Evolutionary conservation across 2,888 invertebrate species (phyloP), one percentile per base, ranked within the genome.

Genomic region (Busseola fusca): DNA sequence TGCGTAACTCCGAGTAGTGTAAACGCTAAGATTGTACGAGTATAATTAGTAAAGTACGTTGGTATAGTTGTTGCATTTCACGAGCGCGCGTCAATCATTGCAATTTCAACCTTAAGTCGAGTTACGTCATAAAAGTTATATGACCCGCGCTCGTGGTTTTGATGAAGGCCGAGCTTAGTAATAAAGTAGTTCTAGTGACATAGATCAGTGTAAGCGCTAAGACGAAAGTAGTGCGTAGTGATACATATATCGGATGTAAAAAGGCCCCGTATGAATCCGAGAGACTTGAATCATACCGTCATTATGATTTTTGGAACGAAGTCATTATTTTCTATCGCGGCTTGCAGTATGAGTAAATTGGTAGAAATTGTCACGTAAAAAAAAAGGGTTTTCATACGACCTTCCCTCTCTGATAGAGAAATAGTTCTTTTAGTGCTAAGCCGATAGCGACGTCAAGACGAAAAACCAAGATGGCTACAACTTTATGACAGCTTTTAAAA

Each of bases 211-310:
- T 48, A 40, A 67, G 40, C 25, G 57, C 34, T 48, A 21, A 48
- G 68, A 56, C 10, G 54, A n/a, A 54, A 40, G 12, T 76, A 57
- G 16, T 40, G 21, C 40, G 76, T 66, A 56, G 54, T 66, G 48
- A 16, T 34, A n/a, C n/a, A n/a, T n/a, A 14, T 57, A 37, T 62
- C 62, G 42, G 75, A 7, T 40, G 72, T 66, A 30, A 66, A 56
- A 75, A 75, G 37, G 25, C 7, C 18, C 25, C 25, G n/a, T 2
- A 64, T 6, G 52, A 54, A 37, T 45, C 25, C 18, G 30, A 30
- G 12, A 45, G 37, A 18, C 14, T 14, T 1, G 34, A 54, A 45
- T 37, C 10, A 27, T 45, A 27, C 1, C n/a, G 21, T 25, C 0
- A 18, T 27, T 10, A 54, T 7, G 12, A 18, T 27, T 54, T 42